Base-by-base conservation (phyloP, 2,113 vertebrate species). In the Phylloscopus trochiloides region DNA sequence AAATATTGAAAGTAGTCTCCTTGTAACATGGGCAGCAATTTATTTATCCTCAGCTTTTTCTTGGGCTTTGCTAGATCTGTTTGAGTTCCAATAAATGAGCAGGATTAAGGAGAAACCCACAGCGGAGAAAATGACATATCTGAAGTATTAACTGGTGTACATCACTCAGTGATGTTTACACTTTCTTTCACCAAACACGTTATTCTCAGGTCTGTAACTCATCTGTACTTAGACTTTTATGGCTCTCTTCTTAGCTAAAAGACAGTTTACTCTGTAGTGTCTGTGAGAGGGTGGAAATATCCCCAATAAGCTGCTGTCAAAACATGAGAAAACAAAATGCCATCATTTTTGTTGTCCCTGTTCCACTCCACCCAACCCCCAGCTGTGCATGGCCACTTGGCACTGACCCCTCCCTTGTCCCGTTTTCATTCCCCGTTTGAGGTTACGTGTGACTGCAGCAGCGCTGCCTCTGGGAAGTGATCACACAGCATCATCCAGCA, bases 161-260 rank as follows among this genome's bases (percentile, higher is more conserved):
- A 38, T 59, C 34, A 86, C 91, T 90, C 92, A 92, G 75, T 96
- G 97, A 97, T 97, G 98, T 98, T 98, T 98, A 81, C 34, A 73
- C 61, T 74, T 94, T 89, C 75, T 82, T 85, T 94, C 86, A 42
- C 74, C 97, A 98, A 98, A 97, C 97, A 98, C 97, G 89, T 97
- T 97, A 95, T 98, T 98, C 97, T 97, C 90, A 92, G 97, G 97
- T 98, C 97, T 98, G 98, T 98, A 98, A 98, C 97, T 97, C 98
- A 99, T 98, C 97, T 97, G 70, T 80, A 72, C 92, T 97, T 96
- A 80, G 88, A 77, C 84, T 98, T 98, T 98, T 98, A 97, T 97
- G 92, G n/a, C 90, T 83, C 38, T 63, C 82, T 92, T 95, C 95
- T 95, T 58, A 95, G 66, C 70, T 92, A 84, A 93, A 96, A 92